A percentile compares a stretch with the other conserved stretches of the same genome.
These are phyloP conservation scores for Tenebrio molitor DNA, from an alignment of 1,140 invertebrate species.

Conservation along the genomic window DNA sequence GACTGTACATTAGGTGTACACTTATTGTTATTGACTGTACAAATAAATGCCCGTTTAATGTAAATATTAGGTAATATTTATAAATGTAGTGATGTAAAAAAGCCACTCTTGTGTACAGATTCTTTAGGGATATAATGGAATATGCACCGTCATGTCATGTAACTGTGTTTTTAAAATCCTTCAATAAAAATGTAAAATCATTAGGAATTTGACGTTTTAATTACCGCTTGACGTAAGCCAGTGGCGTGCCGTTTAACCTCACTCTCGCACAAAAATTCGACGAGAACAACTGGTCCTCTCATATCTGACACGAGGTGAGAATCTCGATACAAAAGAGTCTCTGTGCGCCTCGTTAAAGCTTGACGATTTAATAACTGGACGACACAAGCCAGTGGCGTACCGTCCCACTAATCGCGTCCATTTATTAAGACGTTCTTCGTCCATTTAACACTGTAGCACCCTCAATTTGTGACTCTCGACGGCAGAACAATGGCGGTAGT, in stretches of 20 bases:
- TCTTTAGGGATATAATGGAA: slow-evolving; percentile 21
- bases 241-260: slow-evolving; percentile 3
- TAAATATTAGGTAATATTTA: slow-evolving; percentile 52
- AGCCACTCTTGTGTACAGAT: slow-evolving; percentile 13
- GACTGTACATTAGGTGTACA: slow-evolving; percentile 35
- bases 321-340: too few species aligned
- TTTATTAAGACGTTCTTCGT: background rate
- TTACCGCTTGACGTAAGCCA: background rate
- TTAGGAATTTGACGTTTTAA: slow-evolving; percentile 30
- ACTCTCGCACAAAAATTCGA: too few species aligned
- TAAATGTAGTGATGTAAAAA: slow-evolving; percentile 44
- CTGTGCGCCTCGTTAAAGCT: background rate
- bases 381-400: background rate
- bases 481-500: slow-evolving; percentile 25
- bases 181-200: slow-evolving; percentile 56
- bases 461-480: slow-evolving; percentile 26
- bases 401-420: background rate
- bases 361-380: background rate
- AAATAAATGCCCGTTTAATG: slow-evolving; percentile 42
- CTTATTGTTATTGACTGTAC: slow-evolving; percentile 35
- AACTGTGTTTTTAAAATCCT: slow-evolving; percentile 58
- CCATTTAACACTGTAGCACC: background rate
- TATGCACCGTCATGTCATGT: slow-evolving; percentile 55
- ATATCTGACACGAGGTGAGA: too few species aligned
- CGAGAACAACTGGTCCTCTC: background rate